Evolutionary conservation across 2,888 invertebrate genomes (phyloP).

Genomic region (Actias luna): DNA sequence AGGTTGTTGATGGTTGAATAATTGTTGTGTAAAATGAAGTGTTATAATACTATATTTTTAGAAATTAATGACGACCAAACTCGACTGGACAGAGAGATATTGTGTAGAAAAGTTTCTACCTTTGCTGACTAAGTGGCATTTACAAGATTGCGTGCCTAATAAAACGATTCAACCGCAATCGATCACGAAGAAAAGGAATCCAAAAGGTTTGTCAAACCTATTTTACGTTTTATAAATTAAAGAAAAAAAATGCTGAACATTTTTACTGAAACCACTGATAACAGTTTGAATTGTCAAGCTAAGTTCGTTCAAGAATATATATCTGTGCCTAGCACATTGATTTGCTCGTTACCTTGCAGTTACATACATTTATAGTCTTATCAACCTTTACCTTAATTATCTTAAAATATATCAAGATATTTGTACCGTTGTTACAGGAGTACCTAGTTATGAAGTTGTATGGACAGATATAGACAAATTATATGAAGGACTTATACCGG

Average conservation of each 20-base stretch:
- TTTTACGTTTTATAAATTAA: neutral
- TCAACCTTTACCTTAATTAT: neutral
- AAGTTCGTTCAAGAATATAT: no score
- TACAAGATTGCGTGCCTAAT: conserved; percentile 65
- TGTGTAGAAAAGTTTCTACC: conserved; percentile 90
- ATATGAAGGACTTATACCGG: conserved; percentile 83
- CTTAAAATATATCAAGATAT: neutral
- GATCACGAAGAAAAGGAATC: conserved; percentile 74
- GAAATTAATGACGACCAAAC: conserved; percentile 84
- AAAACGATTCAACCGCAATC: conserved; percentile 55
- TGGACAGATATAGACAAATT: conserved; percentile 84
- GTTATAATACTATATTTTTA: conserved; percentile 42
- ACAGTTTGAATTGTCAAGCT: no score
- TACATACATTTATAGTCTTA: no score
- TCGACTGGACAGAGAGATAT: conserved; percentile 89
- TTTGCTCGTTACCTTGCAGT: no score
- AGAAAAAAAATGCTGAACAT: neutral
- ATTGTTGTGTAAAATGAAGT: neutral
- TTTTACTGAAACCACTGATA: no score
- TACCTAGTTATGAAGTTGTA: conserved; percentile 86
- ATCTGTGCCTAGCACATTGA: no score
- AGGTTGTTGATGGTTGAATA: neutral
- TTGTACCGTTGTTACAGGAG: conserved; percentile 60
- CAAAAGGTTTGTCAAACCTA: conserved; percentile 71
- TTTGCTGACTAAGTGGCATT: conserved; percentile 88